Base-by-base conservation (phyloP, 2,888 invertebrate genomes). In the Sarcophaga rosellei region DNA sequence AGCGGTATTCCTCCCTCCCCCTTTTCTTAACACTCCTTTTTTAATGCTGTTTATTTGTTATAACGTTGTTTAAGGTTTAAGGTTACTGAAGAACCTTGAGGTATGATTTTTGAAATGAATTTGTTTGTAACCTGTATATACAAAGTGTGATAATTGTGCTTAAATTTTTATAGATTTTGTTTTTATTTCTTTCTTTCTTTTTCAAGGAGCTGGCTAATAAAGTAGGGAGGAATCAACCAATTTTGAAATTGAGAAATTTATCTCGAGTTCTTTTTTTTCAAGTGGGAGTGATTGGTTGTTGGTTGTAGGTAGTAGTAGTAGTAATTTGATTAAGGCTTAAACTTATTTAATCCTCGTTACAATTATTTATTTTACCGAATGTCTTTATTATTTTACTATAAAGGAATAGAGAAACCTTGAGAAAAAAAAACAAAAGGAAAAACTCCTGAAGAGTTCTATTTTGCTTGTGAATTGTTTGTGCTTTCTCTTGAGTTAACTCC, bases 91-190 rank as follows among this genome's bases (percentile, higher is more conserved):
- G 66, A 76, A 75, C 75, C 79, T 80, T 70, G 84, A 84, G 84
- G 84, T 84, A 84, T 80, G 75, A 35, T 72, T 84, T 75, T 44
- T 20, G n/a, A 53, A 47, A 76, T 69, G 12, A 72, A 23, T 79
- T 80, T 76, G 47, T 75, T 35, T 35, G 35, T 35, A 35, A 84
- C 75, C 2, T 80, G 25, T 75, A 70, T 74, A 65, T 84, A 79
- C 84, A 84, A 84, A 84, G 75, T 74, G 15, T 78, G 57, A 59
- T 75, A 84, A 75, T 84, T 84, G 83, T 84, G 83, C 83, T 81
- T 70, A 20, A 10, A 44, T 65, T 53, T 63, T 53, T 21, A 53
- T 53, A 23, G 10, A 35, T 35, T 35, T 35, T 35, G 35, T 68
- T 45, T 10, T 72, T 70, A 25, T 25, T 25, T 35, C 6, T 6